phyloP scores from a whole-genome alignment of 2,888 invertebrate species.

The Parapristionchus giblindavisi region DNA sequence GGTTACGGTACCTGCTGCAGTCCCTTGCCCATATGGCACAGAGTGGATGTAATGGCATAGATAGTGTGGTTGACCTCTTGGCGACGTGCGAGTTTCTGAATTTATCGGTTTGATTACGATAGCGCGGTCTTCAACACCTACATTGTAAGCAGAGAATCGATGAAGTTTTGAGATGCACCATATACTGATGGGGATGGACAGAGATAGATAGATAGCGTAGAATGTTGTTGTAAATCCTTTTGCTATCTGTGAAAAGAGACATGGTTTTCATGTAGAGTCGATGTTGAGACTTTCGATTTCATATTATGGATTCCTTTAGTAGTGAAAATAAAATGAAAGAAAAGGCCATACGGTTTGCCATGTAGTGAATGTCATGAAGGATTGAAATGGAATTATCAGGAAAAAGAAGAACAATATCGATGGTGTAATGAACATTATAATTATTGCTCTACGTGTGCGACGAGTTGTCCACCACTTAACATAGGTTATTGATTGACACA shows the following conservation, averaged over 20 bases:
- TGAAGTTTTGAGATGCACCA: constrained; percentile 14
- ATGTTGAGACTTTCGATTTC: neutral
- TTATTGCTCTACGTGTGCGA: no score
- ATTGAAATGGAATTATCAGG: neutral
- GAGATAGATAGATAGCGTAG: neutral
- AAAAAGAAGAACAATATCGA: neutral
- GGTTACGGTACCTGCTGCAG: constrained; percentile 14
- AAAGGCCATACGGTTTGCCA: no score
- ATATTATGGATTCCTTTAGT: neutral
- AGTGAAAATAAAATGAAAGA: no score
- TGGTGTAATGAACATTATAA: no score
- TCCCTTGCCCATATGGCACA: constrained; percentile 15
- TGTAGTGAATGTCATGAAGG: no score
- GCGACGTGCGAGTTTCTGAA: constrained; percentile 5
- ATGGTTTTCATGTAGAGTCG: neutral
- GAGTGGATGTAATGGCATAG: constrained; percentile 16
- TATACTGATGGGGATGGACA: neutral
- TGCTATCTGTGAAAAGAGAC: neutral
- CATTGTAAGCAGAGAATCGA: constrained; percentile 24
- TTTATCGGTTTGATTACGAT: neutral
- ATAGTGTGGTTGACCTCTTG: constrained; percentile 25
- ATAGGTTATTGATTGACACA: no score
- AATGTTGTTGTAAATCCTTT: neutral
- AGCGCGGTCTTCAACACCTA: neutral
- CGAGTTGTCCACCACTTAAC: no score